Base-by-base conservation (phyloP, 2,888 invertebrate genomes). In the Chymomyza caudatula region DNA sequence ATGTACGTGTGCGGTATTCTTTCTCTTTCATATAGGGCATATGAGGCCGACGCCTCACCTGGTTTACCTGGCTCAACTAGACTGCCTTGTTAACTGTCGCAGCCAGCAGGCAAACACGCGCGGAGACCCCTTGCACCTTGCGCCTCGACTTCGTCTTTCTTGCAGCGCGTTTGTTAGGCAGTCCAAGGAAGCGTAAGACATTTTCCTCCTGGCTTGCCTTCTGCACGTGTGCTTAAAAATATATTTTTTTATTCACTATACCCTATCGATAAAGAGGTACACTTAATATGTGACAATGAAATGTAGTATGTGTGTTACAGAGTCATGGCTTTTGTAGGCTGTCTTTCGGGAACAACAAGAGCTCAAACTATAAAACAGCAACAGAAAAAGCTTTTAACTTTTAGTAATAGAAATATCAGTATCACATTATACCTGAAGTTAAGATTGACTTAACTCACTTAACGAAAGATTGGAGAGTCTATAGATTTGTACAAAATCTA, bases 111-210 rank as follows among this genome's bases (percentile, higher is more conserved):
- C 11, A 37, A 37, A 37, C 11, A 37, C 11, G 29, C 29, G 29
- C 8, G 11, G 29, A 4, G 29, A 37, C 11, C 29, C 3, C 47
- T 60, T 55, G 63, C 62, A 52, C n/a, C n/a, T n/a, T 53, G 13
- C 25, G 53, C 25, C 25, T 25, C 5, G 11, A 15, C n/a, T n/a
- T n/a, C 25, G 0, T n/a, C 65, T 63, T 59, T 65, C 67, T 67
- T 75, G 72, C 61, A 78, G 68, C 78, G 58, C 25, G 81, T 86
- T 84, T 81, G 84, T 84, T 78, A 84, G 86, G 60, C 71, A 74
- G 71, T 63, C 60, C 70, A 81, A 64, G 66, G 67, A 74, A 81
- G 74, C 81, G 76, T 80, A 78, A 86, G 81, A 78, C 78, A 78
- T 81, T 80, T 85, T 69, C 79, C 79, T 79, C 67, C 65, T 71